These are phyloP conservation scores for Aythya fuligula DNA, from an alignment of 2,797 vertebrate species.

Conservation along the genomic window DNA sequence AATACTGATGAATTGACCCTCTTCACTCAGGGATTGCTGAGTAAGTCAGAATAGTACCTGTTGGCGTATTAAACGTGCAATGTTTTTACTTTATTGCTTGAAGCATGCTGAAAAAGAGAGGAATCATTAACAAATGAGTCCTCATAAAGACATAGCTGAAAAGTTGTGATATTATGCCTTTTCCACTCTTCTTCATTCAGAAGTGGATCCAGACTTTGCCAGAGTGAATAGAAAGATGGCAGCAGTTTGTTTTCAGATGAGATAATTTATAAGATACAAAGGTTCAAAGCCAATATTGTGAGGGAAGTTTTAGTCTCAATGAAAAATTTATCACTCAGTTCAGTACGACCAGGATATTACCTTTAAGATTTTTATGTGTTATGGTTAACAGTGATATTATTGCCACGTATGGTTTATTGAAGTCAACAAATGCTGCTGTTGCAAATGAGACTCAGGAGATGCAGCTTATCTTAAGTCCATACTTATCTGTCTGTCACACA, in stretches of 20 bases:
- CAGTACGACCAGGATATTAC: neutral
- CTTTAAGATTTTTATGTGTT: neutral
- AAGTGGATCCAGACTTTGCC: neutral
- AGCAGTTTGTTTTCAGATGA: neutral
- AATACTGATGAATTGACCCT: neutral
- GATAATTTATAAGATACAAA: neutral
- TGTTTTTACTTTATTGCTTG: neutral
- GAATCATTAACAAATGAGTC: neutral
- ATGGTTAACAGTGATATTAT: neutral
- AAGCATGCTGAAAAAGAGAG: neutral
- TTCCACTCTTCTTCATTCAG: neutral
- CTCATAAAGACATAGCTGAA: neutral
- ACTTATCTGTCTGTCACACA: neutral
- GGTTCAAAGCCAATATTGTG: neutral
- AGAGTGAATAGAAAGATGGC: neutral
- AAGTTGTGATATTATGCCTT: neutral
- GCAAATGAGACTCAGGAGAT: neutral
- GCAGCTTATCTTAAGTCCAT: neutral
- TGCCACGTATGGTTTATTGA: neutral
- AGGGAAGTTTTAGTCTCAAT: neutral
- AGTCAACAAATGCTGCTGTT: neutral
- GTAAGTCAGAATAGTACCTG: neutral
- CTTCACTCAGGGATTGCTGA: neutral
- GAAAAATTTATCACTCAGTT: neutral
- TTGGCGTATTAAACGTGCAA: neutral